Percentiles rank a stretch among this genome's conserved stretches.
Conservation (phyloP, 2,113 vertebrate species). For the human (Homo sapiens) region GRCh38 chr1:88142001-88142500, state of each 20-base stretch:
- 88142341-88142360: conserved; percentile 9
- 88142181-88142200: neutral
- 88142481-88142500: conserved; percentile 29
- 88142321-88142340: neutral
- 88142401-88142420: neutral
- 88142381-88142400: neutral
- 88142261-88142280: neutral
- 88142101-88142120: neutral
- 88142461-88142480: neutral
- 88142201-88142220: neutral
- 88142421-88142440: neutral
- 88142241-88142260: neutral
- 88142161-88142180: neutral
- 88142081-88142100: neutral
- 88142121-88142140: neutral
- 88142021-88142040: neutral
- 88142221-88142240: neutral
- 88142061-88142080: neutral
- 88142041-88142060: neutral
- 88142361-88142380: neutral
- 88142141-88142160: neutral
- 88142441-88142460: neutral
- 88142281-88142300: neutral
- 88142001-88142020: neutral
- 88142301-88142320: neutral